Conservation (phyloP, 2,797 vertebrate genomes). For the Urosaurus nigricauda region DNA sequence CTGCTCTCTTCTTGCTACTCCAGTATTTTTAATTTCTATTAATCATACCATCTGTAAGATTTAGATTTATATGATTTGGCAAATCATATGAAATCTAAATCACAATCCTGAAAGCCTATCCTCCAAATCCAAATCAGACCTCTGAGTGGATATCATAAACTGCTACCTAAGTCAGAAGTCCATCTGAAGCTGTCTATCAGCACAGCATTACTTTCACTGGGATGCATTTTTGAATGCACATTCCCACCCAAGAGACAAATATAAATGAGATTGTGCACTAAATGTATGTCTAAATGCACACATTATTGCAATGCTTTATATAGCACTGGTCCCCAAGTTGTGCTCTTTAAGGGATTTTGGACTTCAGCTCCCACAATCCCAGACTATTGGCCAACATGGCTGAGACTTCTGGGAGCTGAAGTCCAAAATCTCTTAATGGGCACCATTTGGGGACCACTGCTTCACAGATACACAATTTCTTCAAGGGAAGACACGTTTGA, state of each 20-base stretch:
- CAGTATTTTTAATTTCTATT: conserved; percentile 12
- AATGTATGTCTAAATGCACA: background rate
- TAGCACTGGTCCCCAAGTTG: too few species aligned
- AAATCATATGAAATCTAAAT: background rate
- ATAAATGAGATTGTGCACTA: background rate
- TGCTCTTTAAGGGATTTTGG: too few species aligned
- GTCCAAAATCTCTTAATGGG: too few species aligned
- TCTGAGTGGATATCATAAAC: background rate
- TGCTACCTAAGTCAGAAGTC: background rate
- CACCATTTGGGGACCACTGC: too few species aligned
- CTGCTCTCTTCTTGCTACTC: background rate
- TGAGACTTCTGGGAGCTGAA: too few species aligned
- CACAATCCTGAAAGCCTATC: background rate
- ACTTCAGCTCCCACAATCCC: too few species aligned
- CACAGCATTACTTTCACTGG: background rate
- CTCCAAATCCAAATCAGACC: background rate
- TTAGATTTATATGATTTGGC: background rate
- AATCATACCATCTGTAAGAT: background rate
- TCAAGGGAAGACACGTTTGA: background rate
- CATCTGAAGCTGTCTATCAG: background rate
- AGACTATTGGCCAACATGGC: too few species aligned
- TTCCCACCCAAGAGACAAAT: background rate
- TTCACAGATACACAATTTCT: background rate
- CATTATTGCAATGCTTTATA: background rate
- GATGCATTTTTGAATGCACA: background rate